Conservation (phyloP, 2,113 vertebrate species). For the Myanophis thanlyinensis region DNA sequence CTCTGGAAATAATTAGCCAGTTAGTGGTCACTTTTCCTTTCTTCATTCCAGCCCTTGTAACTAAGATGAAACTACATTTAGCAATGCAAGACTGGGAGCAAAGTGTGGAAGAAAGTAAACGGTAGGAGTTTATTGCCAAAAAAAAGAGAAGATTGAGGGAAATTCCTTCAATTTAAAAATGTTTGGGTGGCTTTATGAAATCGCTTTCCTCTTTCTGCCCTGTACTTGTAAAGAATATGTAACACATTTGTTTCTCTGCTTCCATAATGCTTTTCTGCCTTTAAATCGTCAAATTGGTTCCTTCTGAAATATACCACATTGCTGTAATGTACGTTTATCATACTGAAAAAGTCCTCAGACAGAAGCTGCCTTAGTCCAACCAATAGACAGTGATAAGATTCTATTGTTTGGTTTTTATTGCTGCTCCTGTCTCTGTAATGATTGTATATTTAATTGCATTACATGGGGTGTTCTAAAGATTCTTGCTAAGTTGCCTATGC, state of each 20-base stretch:
- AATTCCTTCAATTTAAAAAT: neutral
- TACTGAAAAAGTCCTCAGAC: neutral
- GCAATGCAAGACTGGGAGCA: slow-evolving; percentile 75
- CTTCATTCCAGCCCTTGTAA: slow-evolving; percentile 67
- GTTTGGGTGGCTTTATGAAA: neutral
- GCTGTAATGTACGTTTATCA: neutral
- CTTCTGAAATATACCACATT: neutral
- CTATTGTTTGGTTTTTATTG: neutral
- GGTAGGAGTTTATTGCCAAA: slow-evolving; percentile 44
- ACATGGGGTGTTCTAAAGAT: neutral
- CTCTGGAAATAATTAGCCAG: slow-evolving; percentile 70
- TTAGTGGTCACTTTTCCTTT: slow-evolving; percentile 50
- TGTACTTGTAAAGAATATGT: neutral
- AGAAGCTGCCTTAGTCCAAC: neutral
- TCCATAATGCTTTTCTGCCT: neutral
- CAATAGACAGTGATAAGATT: neutral
- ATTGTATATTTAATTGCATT: neutral
- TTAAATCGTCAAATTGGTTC: neutral
- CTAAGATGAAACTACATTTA: slow-evolving; percentile 75
- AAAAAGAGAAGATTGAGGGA: neutral
- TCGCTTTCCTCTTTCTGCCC: neutral
- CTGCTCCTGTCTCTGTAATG: neutral
- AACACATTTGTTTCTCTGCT: neutral
- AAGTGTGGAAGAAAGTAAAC: slow-evolving; percentile 63
- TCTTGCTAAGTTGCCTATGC: neutral